Evolutionary conservation across 2,888 invertebrate genomes (phyloP), one percentile per base, ranked within the genome.

Genomic region (Drosophila stalkeri): DNA sequence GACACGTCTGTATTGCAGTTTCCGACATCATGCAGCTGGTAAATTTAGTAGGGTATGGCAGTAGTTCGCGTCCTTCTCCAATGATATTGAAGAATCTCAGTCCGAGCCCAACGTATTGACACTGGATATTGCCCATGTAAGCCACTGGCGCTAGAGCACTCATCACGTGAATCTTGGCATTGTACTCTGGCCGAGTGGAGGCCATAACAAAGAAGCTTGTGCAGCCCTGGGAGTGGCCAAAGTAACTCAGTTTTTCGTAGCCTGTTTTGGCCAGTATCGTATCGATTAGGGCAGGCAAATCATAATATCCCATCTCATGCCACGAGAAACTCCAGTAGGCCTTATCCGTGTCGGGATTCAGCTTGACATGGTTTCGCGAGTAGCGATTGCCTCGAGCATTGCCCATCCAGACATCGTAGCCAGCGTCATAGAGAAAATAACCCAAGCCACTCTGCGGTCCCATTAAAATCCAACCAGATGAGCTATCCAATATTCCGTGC

Each of bases 401-500:
- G 0, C 94, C 95, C 90, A 96, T 75, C 95, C 95, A 96, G 5
- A 94, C 94, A 76, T 94, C 94, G 72, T 94, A 94, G 18, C 94
- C 94, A 3, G 90, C 89, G 62, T 94, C 94, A 9, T 93, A 90
- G 2, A 94, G 94, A 91, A 92, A 90, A 62, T 94, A 94, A 94
- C 96, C 96, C 7, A 96, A 92, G 41, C 94, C 94, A 62, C 94
- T 94, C 16, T 94, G 94, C 0, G 96, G 95, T 0, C 96, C 95
- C 92, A 96, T 95, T 16, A 96, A 85, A 1, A 98, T 93, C 94
- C 95, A 98, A 68, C 95, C 95, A 2, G 95, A 94, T 0, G 97
- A 96, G n/a, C 95, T 95, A 33, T 95, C 95, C 23, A 96, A 84
- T 0, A 98, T 91, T 0, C 98, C 96, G 76, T 96, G 96, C 93